A percentile compares a stretch with the other conserved stretches of the same genome.
These are phyloP conservation scores for Leptopilina boulardi DNA, from an alignment of 1,140 invertebrate genomes.

Conservation along the genomic window DNA sequence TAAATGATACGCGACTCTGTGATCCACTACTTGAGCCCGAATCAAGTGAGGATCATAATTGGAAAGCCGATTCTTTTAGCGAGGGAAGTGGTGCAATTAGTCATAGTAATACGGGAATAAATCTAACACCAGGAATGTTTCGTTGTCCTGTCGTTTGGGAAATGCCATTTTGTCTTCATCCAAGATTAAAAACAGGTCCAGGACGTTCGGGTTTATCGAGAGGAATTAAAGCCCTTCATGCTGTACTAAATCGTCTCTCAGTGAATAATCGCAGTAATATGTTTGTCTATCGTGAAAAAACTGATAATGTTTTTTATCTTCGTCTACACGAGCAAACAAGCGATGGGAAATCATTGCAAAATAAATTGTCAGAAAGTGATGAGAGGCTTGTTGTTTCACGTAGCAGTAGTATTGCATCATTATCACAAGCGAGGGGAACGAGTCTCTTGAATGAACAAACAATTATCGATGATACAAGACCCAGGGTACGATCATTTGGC, in stretches of 20 bases:
- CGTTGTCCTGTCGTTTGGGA: conserved; percentile 86
- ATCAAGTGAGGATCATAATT: conserved; percentile 78
- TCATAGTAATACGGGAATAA: conserved; percentile 53
- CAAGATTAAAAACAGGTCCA: conserved; percentile 82
- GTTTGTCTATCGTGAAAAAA: conserved; percentile 86
- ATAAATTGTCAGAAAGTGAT: conserved; percentile 72
- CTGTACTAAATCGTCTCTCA: conserved; percentile 83
- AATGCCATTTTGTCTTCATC: conserved; percentile 83
- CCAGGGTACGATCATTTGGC: conserved; percentile 80
- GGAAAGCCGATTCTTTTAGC: conserved; percentile 56
- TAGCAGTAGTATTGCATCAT: conserved; percentile 71
- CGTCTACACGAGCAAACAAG: conserved; percentile 72
- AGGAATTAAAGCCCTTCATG: conserved; percentile 81
- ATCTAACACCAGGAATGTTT: conserved; percentile 80
- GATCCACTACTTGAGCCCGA: conserved; percentile 84
- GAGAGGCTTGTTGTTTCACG: conserved; percentile 73
- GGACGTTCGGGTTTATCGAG: conserved; percentile 79
- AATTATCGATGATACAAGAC: conserved; percentile 61
- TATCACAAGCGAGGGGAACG: conserved; percentile 65
- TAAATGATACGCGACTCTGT: conserved; percentile 85
- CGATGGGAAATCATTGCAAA: conserved; percentile 69
- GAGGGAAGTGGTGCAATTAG: conserved; percentile 47
- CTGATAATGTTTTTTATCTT: conserved; percentile 85
- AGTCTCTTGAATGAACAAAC: conserved; percentile 61
- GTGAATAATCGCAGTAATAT: conserved; percentile 87